Evolutionary conservation across 2,113 vertebrate genomes (phyloP).

Genomic region (Atlantisia rogersi): DNA sequence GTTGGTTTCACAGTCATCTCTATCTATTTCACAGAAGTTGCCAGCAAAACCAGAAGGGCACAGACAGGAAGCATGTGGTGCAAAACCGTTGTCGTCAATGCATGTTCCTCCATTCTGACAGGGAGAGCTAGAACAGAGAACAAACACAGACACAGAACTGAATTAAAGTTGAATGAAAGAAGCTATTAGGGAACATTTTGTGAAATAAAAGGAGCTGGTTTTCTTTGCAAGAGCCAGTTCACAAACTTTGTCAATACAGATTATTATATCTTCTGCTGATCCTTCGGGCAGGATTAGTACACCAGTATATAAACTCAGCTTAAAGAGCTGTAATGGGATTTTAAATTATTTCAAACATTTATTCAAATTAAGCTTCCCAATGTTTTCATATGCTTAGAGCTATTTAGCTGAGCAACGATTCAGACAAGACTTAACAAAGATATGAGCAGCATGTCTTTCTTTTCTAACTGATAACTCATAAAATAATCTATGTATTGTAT

Average conservation of each 20-base stretch:
- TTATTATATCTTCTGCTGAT: not conserved
- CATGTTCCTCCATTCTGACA: slow-evolving; percentile 93
- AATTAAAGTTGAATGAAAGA: not conserved
- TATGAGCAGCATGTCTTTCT: not conserved
- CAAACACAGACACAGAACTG: not conserved
- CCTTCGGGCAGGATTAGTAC: not conserved
- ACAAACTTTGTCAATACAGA: not conserved
- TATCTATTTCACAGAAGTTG: slow-evolving; percentile 85
- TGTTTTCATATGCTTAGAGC: not conserved
- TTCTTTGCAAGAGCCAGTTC: not conserved
- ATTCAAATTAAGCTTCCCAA: slow-evolving; percentile 18
- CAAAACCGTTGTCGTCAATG: slow-evolving; percentile 76
- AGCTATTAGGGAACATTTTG: not conserved
- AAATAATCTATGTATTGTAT: not conserved
- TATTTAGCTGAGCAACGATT: not conserved
- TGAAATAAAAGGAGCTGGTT: not conserved
- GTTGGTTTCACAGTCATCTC: slow-evolving; percentile 84
- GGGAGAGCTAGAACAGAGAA: slow-evolving; percentile 78
- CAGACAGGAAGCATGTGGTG: slow-evolving; percentile 80
- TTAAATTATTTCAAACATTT: slow-evolving; percentile 5
- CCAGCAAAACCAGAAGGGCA: slow-evolving; percentile 89
- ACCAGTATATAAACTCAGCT: not conserved
- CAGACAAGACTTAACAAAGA: slow-evolving; percentile 1
- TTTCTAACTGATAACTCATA: not conserved
- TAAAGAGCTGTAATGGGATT: not conserved